A percentile compares a stretch with the other conserved stretches of the same genome.
Evolutionary conservation across 2,113 vertebrate genomes (phyloP).

Genomic region (Ptyas mucosa): DNA sequence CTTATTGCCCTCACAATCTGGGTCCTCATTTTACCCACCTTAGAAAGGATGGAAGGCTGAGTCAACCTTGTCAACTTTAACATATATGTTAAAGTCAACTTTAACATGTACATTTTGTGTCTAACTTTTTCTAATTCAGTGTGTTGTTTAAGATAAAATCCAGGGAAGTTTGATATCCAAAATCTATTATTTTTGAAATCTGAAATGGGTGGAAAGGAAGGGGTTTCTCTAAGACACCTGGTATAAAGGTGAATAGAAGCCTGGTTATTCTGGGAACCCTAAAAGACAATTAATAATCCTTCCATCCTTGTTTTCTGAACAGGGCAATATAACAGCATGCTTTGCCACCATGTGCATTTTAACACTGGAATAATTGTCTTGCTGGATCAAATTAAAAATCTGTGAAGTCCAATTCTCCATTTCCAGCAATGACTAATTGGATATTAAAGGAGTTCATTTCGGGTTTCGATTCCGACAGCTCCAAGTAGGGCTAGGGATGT

Average conservation of each 20-base stretch:
- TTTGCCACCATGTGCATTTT: background rate
- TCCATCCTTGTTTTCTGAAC: background rate
- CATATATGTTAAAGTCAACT: no score
- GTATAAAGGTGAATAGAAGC: background rate
- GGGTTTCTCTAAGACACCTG: background rate
- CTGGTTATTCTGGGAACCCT: background rate
- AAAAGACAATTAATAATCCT: background rate
- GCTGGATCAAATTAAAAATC: background rate
- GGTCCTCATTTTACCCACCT: no score
- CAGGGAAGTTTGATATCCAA: background rate
- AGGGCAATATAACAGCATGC: background rate
- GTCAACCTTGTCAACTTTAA: no score
- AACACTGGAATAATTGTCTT: background rate
- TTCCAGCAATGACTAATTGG: background rate
- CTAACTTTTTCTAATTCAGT: background rate
- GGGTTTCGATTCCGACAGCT: background rate
- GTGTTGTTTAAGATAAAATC: background rate
- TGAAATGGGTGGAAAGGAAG: background rate
- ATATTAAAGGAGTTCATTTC: background rate
- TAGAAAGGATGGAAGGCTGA: no score
- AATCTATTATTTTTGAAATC: background rate
- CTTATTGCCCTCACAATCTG: no score
- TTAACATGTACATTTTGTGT: background rate
- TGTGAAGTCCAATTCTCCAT: background rate
- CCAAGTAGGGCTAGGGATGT: background rate